Conservation (phyloP, 2,888 invertebrate species). For the Ephialtes manifestator region DNA sequence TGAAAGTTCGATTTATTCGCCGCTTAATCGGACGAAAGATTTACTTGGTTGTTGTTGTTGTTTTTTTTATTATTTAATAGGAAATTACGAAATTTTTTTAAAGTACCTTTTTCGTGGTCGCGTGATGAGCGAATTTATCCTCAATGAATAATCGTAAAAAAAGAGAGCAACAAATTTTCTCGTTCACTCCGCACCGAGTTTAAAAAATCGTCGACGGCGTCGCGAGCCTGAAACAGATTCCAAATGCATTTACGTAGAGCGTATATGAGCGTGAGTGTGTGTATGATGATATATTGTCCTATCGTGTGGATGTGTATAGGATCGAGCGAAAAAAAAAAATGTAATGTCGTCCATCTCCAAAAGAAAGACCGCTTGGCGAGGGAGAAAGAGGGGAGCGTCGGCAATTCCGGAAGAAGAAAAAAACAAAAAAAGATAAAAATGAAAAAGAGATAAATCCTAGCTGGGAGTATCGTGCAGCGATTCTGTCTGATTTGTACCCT, state of each 20-base stretch:
- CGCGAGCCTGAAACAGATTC: conserved; percentile 74
- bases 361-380: conserved; percentile 68
- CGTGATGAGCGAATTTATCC: conserved; percentile 32
- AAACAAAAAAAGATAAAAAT: conserved; percentile 29
- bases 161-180: conserved; percentile 5
- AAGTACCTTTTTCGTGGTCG: conserved; percentile 26
- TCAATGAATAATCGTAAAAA: conserved; percentile 10
- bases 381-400: conserved; percentile 42
- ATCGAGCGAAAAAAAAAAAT: conserved; percentile 71
- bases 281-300: conserved; percentile 73
- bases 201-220: conserved; percentile 69
- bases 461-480: conserved; percentile 43
- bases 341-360: conserved; percentile 74
- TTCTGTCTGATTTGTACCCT: conserved; percentile 51
- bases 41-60: too few relatives aligned
- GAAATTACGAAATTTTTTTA: conserved; percentile 16
- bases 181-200: conserved; percentile 40
- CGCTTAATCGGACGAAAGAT: background rate
- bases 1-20: background rate
- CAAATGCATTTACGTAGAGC: conserved; percentile 79
- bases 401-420: conserved; percentile 6
- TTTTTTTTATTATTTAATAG: background rate
- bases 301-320: conserved; percentile 71
- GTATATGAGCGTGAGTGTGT: conserved; percentile 70
- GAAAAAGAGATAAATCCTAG: conserved; percentile 30